Percentiles rank a stretch among this genome's conserved stretches.
phyloP scores from a whole-genome alignment of 92 coral and sea anemone species.

The Zoanthus sansibaricus region DNA sequence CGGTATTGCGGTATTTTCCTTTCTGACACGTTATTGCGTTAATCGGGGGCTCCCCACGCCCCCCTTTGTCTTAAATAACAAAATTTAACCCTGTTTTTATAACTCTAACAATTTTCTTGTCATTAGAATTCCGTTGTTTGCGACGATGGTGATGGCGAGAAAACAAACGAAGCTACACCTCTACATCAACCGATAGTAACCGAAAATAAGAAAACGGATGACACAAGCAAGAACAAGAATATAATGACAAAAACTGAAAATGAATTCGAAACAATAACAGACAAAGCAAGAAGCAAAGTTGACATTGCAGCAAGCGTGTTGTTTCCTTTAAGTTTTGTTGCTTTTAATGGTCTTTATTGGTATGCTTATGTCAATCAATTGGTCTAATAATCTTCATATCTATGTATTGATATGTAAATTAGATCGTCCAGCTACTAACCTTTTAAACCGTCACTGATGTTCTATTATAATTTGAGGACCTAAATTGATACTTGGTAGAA shows the following conservation, averaged over 20 bases:
- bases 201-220: not conserved
- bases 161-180: not conserved
- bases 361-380: constrained; percentile 26
- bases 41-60: too few relatives aligned
- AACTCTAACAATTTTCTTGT: too few relatives aligned
- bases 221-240: not conserved
- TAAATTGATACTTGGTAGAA: too few relatives aligned
- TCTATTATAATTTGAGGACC: too few relatives aligned
- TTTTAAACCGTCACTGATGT: too few relatives aligned
- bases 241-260: not conserved
- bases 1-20: too few relatives aligned
- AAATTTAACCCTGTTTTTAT: too few relatives aligned
- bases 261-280: not conserved
- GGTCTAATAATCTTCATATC: not conserved
- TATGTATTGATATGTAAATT: too few relatives aligned
- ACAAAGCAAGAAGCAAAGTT: constrained; percentile 14
- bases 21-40: too few relatives aligned
- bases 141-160: not conserved
- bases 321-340: constrained; percentile 34
- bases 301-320: constrained; percentile 27
- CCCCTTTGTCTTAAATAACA: too few relatives aligned
- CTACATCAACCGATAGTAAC: not conserved
- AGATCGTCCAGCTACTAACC: too few relatives aligned
- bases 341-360: constrained; percentile 36
- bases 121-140: not conserved